phyloP scores from a whole-genome alignment of 2,797 vertebrate species.

The Malurus leucopterus region DNA sequence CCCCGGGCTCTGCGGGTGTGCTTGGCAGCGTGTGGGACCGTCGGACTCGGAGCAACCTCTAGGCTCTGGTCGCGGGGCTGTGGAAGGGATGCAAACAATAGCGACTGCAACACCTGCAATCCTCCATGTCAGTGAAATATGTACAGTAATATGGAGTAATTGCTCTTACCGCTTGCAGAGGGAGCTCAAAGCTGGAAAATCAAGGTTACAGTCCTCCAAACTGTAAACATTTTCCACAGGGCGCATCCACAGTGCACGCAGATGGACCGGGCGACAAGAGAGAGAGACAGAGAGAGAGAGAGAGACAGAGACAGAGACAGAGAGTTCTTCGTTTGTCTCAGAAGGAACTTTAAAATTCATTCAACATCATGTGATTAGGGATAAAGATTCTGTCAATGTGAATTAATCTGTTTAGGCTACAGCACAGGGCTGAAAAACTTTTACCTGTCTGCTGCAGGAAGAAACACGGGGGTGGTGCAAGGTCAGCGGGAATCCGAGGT shows the following conservation, averaged over 20 bases:
- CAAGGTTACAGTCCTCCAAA: conserved; percentile 39
- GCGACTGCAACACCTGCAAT: conserved; percentile 55
- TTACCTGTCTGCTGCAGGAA: neutral
- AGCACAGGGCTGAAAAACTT: neutral
- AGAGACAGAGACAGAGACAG: neutral
- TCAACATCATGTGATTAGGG: neutral
- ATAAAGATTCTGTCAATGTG: neutral
- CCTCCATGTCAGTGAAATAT: conserved; percentile 29
- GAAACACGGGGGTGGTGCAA: neutral
- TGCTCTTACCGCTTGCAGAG: conserved; percentile 58
- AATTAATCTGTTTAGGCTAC: neutral
- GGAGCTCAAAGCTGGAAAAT: conserved; percentile 56
- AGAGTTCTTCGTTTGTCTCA: neutral
- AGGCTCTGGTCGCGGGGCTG: neutral
- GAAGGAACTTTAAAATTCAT: neutral
- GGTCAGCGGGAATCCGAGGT: neutral
- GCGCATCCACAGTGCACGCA: neutral
- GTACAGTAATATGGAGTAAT: conserved; percentile 45
- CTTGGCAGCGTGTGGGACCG: fast-evolving
- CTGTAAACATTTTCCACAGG: conserved; percentile 18
- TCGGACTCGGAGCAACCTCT: neutral
- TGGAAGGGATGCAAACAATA: conserved; percentile 5
- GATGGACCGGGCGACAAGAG: neutral
- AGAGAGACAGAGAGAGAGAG: neutral
- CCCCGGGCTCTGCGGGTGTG: fast-evolving